Conservation (phyloP, 2,888 invertebrate species). For the Galerucella pusilla region DNA sequence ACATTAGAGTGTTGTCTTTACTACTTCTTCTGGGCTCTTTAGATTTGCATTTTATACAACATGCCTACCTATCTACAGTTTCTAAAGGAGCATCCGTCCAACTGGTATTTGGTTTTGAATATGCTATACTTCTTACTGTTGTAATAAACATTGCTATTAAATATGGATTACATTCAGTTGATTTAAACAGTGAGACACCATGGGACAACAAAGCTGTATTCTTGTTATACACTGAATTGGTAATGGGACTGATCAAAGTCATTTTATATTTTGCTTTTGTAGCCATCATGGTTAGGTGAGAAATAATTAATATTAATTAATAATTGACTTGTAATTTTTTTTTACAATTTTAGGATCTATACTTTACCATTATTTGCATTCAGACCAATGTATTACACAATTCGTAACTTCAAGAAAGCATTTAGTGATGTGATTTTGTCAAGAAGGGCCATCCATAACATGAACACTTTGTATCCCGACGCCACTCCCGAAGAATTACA, state of each 20-base stretch:
- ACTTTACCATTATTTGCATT: constrained; percentile 98
- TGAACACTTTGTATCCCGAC: constrained; percentile 98
- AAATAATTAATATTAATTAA: neutral
- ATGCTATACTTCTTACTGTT: constrained; percentile 94
- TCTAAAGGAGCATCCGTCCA: constrained; percentile 97
- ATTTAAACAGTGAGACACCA: constrained; percentile 91
- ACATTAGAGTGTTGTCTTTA: constrained; percentile 88
- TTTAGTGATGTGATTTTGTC: constrained; percentile 97
- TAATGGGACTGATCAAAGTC: constrained; percentile 86
- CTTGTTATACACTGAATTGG: constrained; percentile 93
- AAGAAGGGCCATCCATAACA: constrained; percentile 94
- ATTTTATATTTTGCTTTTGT: constrained; percentile 90
- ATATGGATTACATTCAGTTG: constrained; percentile 87
- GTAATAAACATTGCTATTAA: constrained; percentile 94
- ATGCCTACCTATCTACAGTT: constrained; percentile 93
- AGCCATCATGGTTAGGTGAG: constrained; percentile 84
- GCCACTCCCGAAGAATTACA: constrained; percentile 92
- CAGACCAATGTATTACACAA: constrained; percentile 99
- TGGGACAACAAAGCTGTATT: constrained; percentile 99
- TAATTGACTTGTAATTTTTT: constrained; percentile 8
- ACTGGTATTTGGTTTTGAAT: constrained; percentile 99
- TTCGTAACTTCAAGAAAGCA: constrained; percentile 97
- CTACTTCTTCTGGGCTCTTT: constrained; percentile 82
- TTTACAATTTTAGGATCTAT: constrained; percentile 72
- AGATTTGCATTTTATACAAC: constrained; percentile 90